Conservation (phyloP, 2,797 vertebrate genomes). For the Silurus lanzhouensis region DNA sequence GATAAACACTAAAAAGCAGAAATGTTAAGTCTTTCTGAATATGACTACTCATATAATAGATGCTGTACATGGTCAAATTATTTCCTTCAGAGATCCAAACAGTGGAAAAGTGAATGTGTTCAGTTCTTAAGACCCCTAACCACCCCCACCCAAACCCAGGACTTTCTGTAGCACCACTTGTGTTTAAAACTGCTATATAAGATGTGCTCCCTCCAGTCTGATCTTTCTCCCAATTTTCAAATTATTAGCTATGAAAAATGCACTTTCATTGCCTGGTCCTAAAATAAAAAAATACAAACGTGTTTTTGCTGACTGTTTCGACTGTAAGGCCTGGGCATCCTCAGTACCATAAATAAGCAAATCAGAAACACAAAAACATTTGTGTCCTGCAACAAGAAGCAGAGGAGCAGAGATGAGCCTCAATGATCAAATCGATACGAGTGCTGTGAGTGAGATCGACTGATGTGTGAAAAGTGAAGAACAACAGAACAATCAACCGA, state of each 20-base stretch:
- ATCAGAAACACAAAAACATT: conserved; percentile 39
- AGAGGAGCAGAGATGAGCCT: conserved; percentile 6
- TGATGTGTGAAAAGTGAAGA: conserved; percentile 32
- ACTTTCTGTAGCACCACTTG: conserved; percentile 23
- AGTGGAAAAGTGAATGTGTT: not conserved
- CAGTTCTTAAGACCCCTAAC: not conserved
- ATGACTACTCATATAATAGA: not conserved
- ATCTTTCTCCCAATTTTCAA: not conserved
- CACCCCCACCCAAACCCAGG: not conserved
- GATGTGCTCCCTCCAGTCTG: not conserved
- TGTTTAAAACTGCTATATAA: not conserved
- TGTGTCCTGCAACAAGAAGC: conserved; percentile 27
- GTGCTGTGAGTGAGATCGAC: not conserved
- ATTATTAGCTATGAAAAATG: not conserved
- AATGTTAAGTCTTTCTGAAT: conserved; percentile 3
- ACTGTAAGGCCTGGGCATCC: conserved; percentile 21
- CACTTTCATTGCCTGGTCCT: not conserved
- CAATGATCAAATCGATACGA: conserved; percentile 10
- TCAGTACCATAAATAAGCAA: conserved; percentile 45
- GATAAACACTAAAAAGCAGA: not conserved
- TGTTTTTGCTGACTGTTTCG: conserved; percentile 8
- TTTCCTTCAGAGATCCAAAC: not conserved
- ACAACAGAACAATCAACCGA: conserved; percentile 22
- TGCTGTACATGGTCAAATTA: conserved; percentile 2
- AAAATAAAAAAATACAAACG: not conserved